A percentile compares a stretch with the other conserved stretches of the same genome.
Conservation (phyloP, 2,797 vertebrate genomes). For the Myoxocephalus aenaeus region DNA sequence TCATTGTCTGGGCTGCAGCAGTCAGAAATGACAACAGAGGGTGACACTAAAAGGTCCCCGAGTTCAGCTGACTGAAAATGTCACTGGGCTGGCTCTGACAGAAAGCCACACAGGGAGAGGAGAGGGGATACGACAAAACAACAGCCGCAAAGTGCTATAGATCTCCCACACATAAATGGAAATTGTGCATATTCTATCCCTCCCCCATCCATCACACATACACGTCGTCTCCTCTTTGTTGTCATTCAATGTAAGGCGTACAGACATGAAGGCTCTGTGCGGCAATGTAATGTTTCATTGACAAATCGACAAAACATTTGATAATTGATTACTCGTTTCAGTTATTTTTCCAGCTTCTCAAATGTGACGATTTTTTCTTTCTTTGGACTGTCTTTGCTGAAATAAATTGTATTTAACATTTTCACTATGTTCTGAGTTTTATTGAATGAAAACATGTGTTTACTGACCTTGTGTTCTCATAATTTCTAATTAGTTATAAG, state of each 20-base stretch:
- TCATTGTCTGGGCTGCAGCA: slow-evolving; percentile 75
- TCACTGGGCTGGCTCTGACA: slow-evolving; percentile 69
- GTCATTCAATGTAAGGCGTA: neutral
- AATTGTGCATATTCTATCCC: slow-evolving; percentile 8
- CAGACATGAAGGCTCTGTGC: neutral
- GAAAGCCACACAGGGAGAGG: slow-evolving; percentile 52
- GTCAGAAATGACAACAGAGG: slow-evolving; percentile 80
- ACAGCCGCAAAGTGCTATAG: slow-evolving; percentile 55
- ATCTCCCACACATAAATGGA: slow-evolving; percentile 24
- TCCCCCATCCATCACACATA: neutral
- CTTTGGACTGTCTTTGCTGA: neutral
- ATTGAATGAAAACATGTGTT: neutral
- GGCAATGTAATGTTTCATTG: neutral
- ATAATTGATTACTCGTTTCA: fast-evolving
- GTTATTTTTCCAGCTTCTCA: no score
- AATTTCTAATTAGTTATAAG: neutral
- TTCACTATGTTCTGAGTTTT: neutral
- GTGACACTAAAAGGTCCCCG: slow-evolving; percentile 75
- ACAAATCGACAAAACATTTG: neutral
- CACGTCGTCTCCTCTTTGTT: neutral
- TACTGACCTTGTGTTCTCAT: neutral
- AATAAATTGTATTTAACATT: neutral
- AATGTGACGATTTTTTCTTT: no score
- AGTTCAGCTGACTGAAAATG: slow-evolving; percentile 79
- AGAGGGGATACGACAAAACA: slow-evolving; percentile 54